Evolutionary conservation across 2,113 vertebrate species (phyloP).

Genomic region (Ceratotherium simum): DNA sequence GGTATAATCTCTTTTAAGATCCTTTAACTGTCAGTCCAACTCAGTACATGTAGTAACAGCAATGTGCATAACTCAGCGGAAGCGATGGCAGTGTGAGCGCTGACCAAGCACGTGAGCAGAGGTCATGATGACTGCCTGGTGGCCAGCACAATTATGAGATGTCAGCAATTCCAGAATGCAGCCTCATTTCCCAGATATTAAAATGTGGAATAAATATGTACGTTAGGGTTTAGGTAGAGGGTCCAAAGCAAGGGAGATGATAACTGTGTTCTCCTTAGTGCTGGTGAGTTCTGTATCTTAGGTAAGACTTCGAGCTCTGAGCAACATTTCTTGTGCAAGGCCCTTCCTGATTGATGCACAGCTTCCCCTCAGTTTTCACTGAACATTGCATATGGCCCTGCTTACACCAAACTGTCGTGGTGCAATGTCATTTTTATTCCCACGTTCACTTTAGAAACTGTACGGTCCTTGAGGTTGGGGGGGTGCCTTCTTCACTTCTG

Average conservation of each 20-base stretch:
- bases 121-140: background rate
- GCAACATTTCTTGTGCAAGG: background rate
- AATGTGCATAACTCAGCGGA: background rate
- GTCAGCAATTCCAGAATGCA: background rate
- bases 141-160: background rate
- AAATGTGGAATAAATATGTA: conserved; percentile 3
- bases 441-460: background rate
- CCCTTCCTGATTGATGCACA: background rate
- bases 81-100: background rate
- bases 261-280: background rate
- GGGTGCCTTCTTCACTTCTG: background rate
- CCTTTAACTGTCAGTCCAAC: conserved; percentile 47
- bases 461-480: background rate
- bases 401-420: no score
- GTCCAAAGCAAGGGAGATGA: background rate
- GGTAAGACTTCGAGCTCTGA: background rate
- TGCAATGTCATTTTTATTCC: background rate
- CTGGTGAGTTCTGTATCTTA: background rate
- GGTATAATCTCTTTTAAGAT: conserved; percentile 10
- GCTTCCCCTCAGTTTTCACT: background rate
- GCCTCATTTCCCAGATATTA: background rate
- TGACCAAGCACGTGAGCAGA: background rate
- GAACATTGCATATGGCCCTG: background rate
- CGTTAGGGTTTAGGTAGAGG: background rate
- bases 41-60: background rate